Base-by-base conservation (phyloP, 2,113 vertebrate genomes). In the Callocephalon fimbriatum region DNA sequence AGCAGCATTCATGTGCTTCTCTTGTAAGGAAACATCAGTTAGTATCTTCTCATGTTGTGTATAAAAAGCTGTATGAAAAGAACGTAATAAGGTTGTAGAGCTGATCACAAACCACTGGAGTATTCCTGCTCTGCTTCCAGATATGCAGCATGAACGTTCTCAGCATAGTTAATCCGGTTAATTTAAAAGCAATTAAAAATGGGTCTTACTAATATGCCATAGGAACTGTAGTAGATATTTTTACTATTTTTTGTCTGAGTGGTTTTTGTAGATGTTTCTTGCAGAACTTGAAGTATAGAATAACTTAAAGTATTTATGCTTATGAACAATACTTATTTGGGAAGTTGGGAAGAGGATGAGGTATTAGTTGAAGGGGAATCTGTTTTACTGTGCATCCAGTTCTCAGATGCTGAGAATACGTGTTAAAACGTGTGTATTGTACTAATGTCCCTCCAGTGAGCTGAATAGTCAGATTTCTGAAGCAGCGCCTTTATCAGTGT, bases 91-190 rank as follows among this genome's bases (percentile, higher is more conserved):
- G 32, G 23, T 32, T 66, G 40, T 21, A 10, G 37, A 37, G 27
- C 4, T 65, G 31, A 7, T 58, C 58, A 29, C 10, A 32, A 51
- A 0, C 7, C 5, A 0, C 0, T 37, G 40, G 71, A 53, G 67
- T 19, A 7, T 90, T 76, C n/a, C 37, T 5, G 44, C 37, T 70
- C 45, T 94, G 63, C 53, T 32, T 77, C 38, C 35, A 78, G 26
- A 23, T 51, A 62, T 5, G 32, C 65, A 38, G 32, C 25, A 26
- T 10, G 22, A 38, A 9, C 2, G 0, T 62, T 50, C 50, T 73
- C 15, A n/a, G 11, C 38, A 0, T 12, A 23, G 51, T 68, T 56
- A n/a, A 35, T 68, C 48, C 42, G 40, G 37, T 44, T 91, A 19
- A 70, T 65, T 87, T 66, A 56, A 63, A 72, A 89, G 10, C 38